Evolutionary conservation across 2,113 vertebrate genomes (phyloP), one percentile per base, ranked within the genome.

Genomic region (human): DNA sequence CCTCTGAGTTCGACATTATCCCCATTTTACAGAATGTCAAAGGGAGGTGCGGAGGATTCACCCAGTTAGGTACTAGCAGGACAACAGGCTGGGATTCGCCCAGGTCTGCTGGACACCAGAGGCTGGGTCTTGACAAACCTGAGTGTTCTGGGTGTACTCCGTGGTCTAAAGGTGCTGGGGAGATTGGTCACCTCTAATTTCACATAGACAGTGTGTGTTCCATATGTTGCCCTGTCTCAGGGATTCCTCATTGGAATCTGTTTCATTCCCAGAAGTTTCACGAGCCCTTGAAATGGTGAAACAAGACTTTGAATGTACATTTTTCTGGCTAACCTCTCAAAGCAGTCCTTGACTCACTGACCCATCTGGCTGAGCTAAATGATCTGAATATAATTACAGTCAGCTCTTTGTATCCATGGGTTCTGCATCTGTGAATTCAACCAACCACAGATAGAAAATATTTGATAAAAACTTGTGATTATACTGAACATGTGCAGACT

Each of bases 261-360:
- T n/a, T 93, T 94, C 10, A 45, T 79, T 84, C 35, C 52, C 59
- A 73, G 38, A 72, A 20, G 52, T 43, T 73, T 79, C 12, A 22
- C 16, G 9, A 75, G 61, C 27, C 48, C 76, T 80, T 75, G 59
- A 90, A 45, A 57, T 12, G 38, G 22, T 80, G 45, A 75, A 87
- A 59, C 13, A 16, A 90, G 85, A 81, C 23, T 59, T 82, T 80
- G 57, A 40, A 70, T 55, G 40, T 45, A 38, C 38, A 43, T 82
- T 66, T 87, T 88, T 81, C 90, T n/a, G 8, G 38, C 45, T 84
- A 68, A 83, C n/a, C 83, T 93, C 57, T 88, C 72, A 57, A 83
- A 84, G 48, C 6, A 7, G 52, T 32, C 30, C 40, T 94, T 79
- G 70, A 64, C 43, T 81, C 80, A 23, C 25, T 70, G 91, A 68